Conservation (phyloP, 2,888 invertebrate species). For the Polia nebulosa region DNA sequence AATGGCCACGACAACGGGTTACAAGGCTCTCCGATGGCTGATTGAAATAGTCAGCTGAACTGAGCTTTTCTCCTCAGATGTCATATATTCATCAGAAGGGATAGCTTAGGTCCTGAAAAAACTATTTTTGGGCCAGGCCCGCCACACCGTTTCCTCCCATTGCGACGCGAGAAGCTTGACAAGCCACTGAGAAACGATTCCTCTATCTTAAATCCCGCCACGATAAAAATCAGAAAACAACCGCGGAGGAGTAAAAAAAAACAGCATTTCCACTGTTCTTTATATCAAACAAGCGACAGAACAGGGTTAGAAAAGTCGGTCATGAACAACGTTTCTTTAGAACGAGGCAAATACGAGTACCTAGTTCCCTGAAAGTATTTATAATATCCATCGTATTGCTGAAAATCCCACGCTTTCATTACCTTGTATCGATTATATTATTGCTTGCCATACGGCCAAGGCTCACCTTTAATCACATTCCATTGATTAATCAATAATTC, state of each 20-base stretch:
- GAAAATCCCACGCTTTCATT: conserved; percentile 17
- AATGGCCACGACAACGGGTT: too few species aligned
- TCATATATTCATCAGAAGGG: too few species aligned
- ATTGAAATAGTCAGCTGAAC: too few species aligned
- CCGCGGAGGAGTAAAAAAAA: not conserved
- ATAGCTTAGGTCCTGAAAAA: too few species aligned
- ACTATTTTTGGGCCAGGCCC: too few species aligned
- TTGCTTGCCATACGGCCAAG: conserved; percentile 18
- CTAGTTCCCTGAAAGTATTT: not conserved
- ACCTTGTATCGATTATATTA: conserved; percentile 12
- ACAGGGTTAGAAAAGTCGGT: not conserved
- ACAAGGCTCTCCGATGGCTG: too few species aligned
- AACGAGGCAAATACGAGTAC: not conserved
- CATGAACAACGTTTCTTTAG: too few species aligned
- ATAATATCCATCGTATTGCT: not conserved
- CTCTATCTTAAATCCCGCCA: not conserved
- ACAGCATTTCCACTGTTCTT: too few species aligned
- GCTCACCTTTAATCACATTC: not conserved
- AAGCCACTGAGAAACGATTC: not conserved
- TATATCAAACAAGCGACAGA: not conserved
- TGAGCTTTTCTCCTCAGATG: too few species aligned
- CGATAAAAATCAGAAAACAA: not conserved
- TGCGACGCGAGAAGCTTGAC: too few species aligned
- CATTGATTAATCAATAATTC: not conserved
- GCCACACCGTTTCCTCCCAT: too few species aligned